phyloP scores from a whole-genome alignment of 2,113 vertebrate genomes.

The Hipposideros armiger region DNA sequence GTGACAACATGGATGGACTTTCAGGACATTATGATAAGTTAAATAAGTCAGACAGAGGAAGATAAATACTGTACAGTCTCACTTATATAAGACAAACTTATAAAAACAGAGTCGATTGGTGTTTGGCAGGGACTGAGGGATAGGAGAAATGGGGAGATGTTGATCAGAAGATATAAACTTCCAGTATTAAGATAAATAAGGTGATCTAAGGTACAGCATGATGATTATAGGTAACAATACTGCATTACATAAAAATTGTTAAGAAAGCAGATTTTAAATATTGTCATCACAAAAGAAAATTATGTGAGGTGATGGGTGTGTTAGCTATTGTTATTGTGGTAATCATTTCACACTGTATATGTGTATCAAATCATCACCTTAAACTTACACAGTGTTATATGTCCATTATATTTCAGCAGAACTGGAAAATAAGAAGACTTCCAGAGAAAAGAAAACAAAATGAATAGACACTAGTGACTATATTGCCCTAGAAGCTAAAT shows the following conservation, averaged over 20 bases:
- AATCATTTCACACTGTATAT: background rate
- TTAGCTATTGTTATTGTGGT: background rate
- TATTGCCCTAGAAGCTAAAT: background rate
- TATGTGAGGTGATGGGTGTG: background rate
- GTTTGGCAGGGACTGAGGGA: background rate
- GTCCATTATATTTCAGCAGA: background rate
- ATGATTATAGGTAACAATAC: background rate
- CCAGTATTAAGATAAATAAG: background rate
- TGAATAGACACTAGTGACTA: background rate
- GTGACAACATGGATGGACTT: background rate
- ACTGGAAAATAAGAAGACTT: background rate
- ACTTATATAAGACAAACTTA: background rate
- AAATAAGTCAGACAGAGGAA: background rate
- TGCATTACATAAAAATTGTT: background rate
- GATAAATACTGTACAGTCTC: background rate
- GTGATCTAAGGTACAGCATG: background rate
- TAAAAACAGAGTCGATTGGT: background rate
- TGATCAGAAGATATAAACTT: background rate
- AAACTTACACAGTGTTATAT: background rate
- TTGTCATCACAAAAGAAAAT: background rate
- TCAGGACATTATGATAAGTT: background rate
- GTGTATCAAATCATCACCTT: background rate
- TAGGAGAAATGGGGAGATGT: background rate
- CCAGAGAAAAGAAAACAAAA: background rate
- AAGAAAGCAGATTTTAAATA: background rate